Percentiles rank a stretch among this genome's conserved stretches.
phyloP scores from a whole-genome alignment of 2,888 invertebrate genomes.

The Clivina fossor region DNA sequence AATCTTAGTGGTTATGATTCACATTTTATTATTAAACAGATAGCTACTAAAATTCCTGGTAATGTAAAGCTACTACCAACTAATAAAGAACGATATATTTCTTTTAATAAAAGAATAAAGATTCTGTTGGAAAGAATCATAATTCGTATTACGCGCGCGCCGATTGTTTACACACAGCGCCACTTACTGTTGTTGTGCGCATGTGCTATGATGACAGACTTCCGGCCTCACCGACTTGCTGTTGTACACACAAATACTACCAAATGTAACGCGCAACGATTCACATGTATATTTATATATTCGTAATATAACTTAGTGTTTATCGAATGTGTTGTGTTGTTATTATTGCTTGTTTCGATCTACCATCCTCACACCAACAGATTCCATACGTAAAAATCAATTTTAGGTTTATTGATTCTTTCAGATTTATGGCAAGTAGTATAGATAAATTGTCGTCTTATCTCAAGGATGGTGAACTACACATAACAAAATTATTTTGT shows the following conservation, averaged over 20 bases:
- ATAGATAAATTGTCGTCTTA: constrained; percentile 38
- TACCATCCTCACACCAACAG: too few species aligned
- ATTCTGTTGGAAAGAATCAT: too few species aligned
- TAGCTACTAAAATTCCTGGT: too few species aligned
- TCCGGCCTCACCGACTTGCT: too few species aligned
- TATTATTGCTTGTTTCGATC: too few species aligned
- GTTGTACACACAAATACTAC: background rate
- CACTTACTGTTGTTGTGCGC: too few species aligned
- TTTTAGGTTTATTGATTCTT: constrained; percentile 39
- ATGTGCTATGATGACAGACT: too few species aligned
- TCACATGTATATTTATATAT: background rate
- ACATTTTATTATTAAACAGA: constrained; percentile 38
- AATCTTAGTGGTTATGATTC: constrained; percentile 37
- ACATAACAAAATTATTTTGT: constrained; percentile 1
- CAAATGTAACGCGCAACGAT: background rate
- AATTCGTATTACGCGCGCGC: too few species aligned
- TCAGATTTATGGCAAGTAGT: constrained; percentile 39
- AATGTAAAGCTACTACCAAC: too few species aligned
- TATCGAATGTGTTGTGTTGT: too few species aligned
- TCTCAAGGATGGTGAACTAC: constrained; percentile 28
- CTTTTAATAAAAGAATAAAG: constrained; percentile 37
- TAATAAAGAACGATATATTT: constrained; percentile 43
- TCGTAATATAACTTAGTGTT: background rate
- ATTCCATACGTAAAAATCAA: too few species aligned
- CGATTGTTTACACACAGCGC: too few species aligned